Base-by-base conservation (phyloP, 2,113 vertebrate genomes). In the Eleginops maclovinus region DNA sequence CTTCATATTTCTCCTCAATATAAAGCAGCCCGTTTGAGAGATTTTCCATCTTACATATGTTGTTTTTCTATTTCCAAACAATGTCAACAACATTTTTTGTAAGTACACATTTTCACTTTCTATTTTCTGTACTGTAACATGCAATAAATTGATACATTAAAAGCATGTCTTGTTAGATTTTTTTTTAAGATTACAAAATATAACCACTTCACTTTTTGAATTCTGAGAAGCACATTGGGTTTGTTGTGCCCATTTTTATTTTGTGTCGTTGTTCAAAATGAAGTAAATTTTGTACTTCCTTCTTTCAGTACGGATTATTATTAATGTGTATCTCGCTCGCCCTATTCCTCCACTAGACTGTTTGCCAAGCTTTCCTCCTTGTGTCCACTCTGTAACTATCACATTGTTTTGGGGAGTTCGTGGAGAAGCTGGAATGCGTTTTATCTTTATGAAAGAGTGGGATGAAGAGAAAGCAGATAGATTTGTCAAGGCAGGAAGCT, bases 81-180 rank as follows among this genome's bases (percentile, higher is more conserved):
- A 81, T 87, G 64, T 80, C 5, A 12, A 79, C 75, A 64, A 83
- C 85, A 89, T 92, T 72, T 91, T 93, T 93, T 93, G 73, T 92
- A 91, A 91, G 76, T 87, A 91, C 90, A 91, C 90, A 88, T 90
- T 93, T 93, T 92, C 94, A 94, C 89, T 95, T 96, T 96, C 91
- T 96, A 96, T 96, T 96, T 96, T 96, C 93, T 96, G 95, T 97
- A 96, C 93, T 94, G 94, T 95, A 92, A 97, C 95, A 95, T 96
- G 96, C 95, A 97, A 97, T 97, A 97, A 97, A 96, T 95, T 94
- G 94, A 93, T 96, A 94, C 89, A 91, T 92, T 91, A 50, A 93
- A 94, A 91, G 56, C 43, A 2, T 72, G 31, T 73, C 31, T 7
- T 49, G 3, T 46, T 31, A 26, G 8, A 17, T 15, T 22, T 67